Percentiles rank a stretch among this genome's conserved stretches.
Conservation (phyloP, 2,888 invertebrate genomes). For the Lasioglossum villosulum region DNA sequence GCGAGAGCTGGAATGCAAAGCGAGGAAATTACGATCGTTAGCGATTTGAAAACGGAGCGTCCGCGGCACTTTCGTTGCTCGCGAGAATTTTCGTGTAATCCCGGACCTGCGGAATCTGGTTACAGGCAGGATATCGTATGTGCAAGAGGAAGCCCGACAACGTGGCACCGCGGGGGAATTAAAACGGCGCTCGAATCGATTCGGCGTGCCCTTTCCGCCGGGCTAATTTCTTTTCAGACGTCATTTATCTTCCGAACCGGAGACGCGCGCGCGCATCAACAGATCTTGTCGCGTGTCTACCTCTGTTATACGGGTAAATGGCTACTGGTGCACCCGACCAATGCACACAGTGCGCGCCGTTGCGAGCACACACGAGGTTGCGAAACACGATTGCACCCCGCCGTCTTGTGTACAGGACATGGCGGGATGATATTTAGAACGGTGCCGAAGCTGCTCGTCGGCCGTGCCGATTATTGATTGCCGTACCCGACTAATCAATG, state of each 20-base stretch:
- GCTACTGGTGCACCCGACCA: not conserved
- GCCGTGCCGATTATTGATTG: not conserved
- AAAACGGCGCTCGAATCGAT: slow-evolving; percentile 35
- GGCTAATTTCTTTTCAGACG: slow-evolving; percentile 29
- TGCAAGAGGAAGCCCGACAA: slow-evolving; percentile 31
- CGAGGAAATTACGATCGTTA: not conserved
- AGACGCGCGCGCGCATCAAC: not conserved
- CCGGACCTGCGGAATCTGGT: not conserved
- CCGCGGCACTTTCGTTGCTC: not conserved
- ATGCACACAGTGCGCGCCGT: not conserved
- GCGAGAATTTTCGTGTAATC: not conserved
- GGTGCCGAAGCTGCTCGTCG: not conserved
- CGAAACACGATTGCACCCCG: not conserved
- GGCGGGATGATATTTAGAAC: not conserved
- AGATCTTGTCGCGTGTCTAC: slow-evolving; percentile 23
- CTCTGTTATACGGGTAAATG: slow-evolving; percentile 26
- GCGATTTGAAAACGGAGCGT: not conserved
- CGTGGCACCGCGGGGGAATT: slow-evolving; percentile 29
- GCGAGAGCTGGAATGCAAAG: not conserved
- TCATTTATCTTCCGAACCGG: slow-evolving; percentile 29
- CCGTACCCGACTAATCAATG: slow-evolving; percentile 3
- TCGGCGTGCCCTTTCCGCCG: slow-evolving; percentile 3
- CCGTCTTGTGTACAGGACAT: not conserved
- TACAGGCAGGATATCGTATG: not conserved
- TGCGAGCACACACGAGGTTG: not conserved